These are phyloP conservation scores for Uropsilus gracilis DNA, from an alignment of 2,113 vertebrate species.

Conservation along the genomic window DNA sequence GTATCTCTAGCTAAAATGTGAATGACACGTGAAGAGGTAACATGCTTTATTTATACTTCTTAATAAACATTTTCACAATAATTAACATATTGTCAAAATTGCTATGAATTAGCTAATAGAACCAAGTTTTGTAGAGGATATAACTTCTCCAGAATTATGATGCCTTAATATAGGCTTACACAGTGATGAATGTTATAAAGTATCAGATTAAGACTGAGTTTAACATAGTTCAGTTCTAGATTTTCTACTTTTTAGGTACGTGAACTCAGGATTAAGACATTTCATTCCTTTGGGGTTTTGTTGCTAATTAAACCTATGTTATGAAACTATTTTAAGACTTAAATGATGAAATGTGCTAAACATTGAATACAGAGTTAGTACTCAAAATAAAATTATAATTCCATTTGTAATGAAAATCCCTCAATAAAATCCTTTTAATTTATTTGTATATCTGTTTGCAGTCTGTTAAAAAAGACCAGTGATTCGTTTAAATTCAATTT, in stretches of 20 bases:
- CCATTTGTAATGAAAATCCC: background rate
- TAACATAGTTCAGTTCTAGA: accelerated
- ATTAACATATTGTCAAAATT: background rate
- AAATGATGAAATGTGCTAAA: background rate
- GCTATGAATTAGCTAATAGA: background rate
- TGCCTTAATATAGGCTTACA: accelerated
- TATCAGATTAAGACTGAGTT: background rate
- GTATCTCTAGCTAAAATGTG: background rate
- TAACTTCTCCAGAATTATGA: background rate
- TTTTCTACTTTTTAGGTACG: background rate
- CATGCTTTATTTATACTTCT: background rate
- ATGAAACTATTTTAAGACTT: background rate
- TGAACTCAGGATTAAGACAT: background rate
- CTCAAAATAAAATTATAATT: background rate
- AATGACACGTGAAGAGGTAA: background rate
- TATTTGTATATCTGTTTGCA: background rate
- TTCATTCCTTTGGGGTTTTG: background rate
- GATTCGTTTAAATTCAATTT: background rate
- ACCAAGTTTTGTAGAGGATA: background rate
- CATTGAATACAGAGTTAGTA: background rate
- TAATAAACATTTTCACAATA: background rate
- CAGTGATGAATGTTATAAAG: background rate
- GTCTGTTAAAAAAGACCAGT: background rate
- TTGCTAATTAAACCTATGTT: background rate
- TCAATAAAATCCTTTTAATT: background rate